phyloP scores from a whole-genome alignment of 2,797 vertebrate species.

The Poeciliopsis turneri region DNA sequence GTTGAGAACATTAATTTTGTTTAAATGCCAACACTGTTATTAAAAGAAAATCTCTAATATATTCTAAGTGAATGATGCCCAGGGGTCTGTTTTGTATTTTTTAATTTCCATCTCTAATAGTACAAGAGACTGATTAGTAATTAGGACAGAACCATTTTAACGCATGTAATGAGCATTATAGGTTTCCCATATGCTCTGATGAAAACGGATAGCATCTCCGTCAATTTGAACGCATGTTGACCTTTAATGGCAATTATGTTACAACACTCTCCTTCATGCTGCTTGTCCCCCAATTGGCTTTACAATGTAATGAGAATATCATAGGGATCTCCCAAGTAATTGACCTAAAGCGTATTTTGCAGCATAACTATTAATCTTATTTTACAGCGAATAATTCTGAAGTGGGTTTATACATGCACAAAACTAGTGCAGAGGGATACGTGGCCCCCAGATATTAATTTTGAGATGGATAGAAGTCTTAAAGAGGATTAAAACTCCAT shows the following conservation, averaged over 20 bases:
- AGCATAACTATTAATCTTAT: slow-evolving; percentile 80
- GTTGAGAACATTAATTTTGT: slow-evolving; percentile 36
- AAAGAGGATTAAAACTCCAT: slow-evolving; percentile 82
- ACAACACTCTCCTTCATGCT: slow-evolving; percentile 61
- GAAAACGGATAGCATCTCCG: slow-evolving; percentile 70
- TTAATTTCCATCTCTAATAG: slow-evolving; percentile 84
- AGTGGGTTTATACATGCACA: slow-evolving; percentile 61
- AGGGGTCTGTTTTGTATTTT: slow-evolving; percentile 77
- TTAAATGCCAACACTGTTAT: slow-evolving; percentile 48
- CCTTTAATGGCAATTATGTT: slow-evolving; percentile 77
- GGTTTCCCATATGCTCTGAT: slow-evolving; percentile 65
- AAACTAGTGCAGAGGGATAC: slow-evolving; percentile 64
- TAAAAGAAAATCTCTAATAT: slow-evolving; percentile 64
- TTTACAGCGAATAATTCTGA: slow-evolving; percentile 81
- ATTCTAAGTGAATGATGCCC: slow-evolving; percentile 71
- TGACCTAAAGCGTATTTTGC: slow-evolving; percentile 74
- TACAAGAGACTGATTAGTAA: slow-evolving; percentile 81
- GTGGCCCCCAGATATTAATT: slow-evolving; percentile 81
- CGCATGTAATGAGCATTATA: slow-evolving; percentile 78
- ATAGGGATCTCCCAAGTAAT: slow-evolving; percentile 74
- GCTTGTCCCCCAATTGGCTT: slow-evolving; percentile 73
- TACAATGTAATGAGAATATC: slow-evolving; percentile 75
- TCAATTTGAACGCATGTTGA: slow-evolving; percentile 77
- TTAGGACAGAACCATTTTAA: slow-evolving; percentile 76
- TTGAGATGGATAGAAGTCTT: slow-evolving; percentile 78